Base-by-base conservation (phyloP, 2,888 invertebrate species). In the Drosophila mayaguana region DNA sequence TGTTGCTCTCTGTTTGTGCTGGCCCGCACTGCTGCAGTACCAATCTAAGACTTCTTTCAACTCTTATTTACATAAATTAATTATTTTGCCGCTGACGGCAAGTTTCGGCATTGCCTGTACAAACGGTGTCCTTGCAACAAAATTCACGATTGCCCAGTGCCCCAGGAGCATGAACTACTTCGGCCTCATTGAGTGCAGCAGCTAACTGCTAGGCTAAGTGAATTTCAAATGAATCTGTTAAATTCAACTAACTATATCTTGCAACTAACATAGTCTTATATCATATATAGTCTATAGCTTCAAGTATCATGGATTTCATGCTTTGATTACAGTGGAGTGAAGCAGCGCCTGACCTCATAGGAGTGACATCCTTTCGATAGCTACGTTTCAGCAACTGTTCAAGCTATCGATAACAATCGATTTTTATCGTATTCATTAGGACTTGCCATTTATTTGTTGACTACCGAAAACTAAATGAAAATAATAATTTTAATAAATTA, bases 21-120 rank as follows among this genome's bases (percentile, higher is more conserved):
- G 45, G 36, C 34, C 51, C 51, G 51, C 36, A 34, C 14, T 62
- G 25, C 25, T 34, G 50, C 63, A 25, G 45, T 53, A 51, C 40
- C 54, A 48, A 51, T 40, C 72, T 63, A 64, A 62, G 73, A 73
- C 74, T 60, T 57, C 28, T 14, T 53, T 36, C 69, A 63, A 65
- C 60, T 67, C 61, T 56, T 68, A 78, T 81, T 81, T 78, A 64
- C 81, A 78, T 71, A 75, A 81, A 80, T 80, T 80, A 81, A 80
- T 78, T 81, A 81, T 78, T 73, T 64, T 60, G 54, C 38, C 54
- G 48, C 63, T 63, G 75, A 53, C 59, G 60, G 60, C 70, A 59
- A 53, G 60, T 69, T 63, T 59, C 57, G 34, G 46, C 50, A 43
- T 40, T 36, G 1, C 46, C 55, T n/a, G 4, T n/a, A 18, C 7